Base-by-base conservation (phyloP, 2,888 invertebrate species). In the Aquatica leii region DNA sequence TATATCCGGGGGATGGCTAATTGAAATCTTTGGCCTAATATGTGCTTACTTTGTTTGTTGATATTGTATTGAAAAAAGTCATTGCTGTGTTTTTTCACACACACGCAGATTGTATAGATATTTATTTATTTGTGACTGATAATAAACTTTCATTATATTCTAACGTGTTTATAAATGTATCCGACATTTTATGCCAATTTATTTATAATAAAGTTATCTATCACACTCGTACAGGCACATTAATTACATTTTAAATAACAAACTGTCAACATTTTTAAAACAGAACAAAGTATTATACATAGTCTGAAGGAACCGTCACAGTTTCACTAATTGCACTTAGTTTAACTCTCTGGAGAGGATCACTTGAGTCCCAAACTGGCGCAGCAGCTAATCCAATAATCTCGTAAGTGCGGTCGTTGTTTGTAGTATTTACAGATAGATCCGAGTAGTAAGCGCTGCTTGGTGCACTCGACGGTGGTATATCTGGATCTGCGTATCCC, bases 361-460 rank as follows among this genome's bases (percentile, higher is more conserved):
- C 41, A 75, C 74, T 54, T 73, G 77, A 59, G 2, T 78, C 78
- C 80, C 84, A 84, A 62, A 81, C 79, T 4, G 84, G 83, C 78
- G 84, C 80, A 49, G 85, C 83, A 46, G 83, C 82, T 48, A 85
- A 77, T 12, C 86, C 87, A 11, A 88, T 87, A 15, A 87, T 84
- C 78, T 88, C 87, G 73, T 88, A 88, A 41, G 86, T 86, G 60
- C 87, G 77, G 70, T 87, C 87, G 24, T 24, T 24, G 2, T 79
- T 77, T 17, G 83, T 82, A 64, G 85, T 83, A 6, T 84, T 84
- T 14, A 85, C 84, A 12, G 87, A 87, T 58, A 90, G 82, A 79
- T 90, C 90, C 61, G 89, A 89, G 78, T 90, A 90, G 78, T 90
- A 90, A 20, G 90, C 90, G 80, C 90, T 90, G 76, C 89, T 90